Percentiles rank a stretch among this genome's conserved stretches.
Conservation (phyloP, 2,888 invertebrate species). For the Onthophagus sagittarius region DNA sequence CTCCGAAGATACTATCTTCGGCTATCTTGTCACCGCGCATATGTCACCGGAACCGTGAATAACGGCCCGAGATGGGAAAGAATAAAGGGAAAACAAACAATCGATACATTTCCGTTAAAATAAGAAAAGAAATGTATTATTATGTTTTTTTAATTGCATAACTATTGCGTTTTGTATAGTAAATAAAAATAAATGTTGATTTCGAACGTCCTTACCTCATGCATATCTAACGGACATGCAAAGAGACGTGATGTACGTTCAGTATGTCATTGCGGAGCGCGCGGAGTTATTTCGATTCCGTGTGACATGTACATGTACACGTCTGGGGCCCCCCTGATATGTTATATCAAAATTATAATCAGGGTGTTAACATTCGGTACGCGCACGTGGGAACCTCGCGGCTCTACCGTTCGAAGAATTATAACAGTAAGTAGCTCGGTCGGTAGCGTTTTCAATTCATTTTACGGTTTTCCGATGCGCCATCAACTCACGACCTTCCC, state of each 20-base stretch:
- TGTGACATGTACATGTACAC: neutral
- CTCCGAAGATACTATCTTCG: constrained; percentile 43
- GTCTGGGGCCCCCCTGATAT: neutral
- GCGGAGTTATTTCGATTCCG: neutral
- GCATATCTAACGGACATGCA: neutral
- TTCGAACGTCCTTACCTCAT: neutral
- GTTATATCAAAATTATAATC: neutral
- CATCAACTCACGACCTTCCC: no score
- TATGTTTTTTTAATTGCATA: no score
- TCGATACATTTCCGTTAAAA: neutral
- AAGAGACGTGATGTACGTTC: neutral
- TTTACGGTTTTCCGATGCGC: neutral
- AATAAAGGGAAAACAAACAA: neutral
- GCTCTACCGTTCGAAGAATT: neutral
- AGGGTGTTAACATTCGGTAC: neutral
- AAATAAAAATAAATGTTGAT: no score
- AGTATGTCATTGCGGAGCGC: neutral
- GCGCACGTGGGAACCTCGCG: neutral
- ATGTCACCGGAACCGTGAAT: constrained; percentile 37
- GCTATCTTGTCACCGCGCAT: constrained; percentile 43
- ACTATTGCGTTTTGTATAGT: no score
- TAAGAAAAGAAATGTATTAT: no score
- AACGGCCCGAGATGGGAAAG: constrained; percentile 21
- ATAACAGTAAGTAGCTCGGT: neutral
- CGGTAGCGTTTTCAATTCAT: neutral